Percentiles rank a stretch among this genome's conserved stretches.
These are phyloP conservation scores for Tachina fera DNA, from an alignment of 2,888 invertebrate genomes.

Conservation along the genomic window DNA sequence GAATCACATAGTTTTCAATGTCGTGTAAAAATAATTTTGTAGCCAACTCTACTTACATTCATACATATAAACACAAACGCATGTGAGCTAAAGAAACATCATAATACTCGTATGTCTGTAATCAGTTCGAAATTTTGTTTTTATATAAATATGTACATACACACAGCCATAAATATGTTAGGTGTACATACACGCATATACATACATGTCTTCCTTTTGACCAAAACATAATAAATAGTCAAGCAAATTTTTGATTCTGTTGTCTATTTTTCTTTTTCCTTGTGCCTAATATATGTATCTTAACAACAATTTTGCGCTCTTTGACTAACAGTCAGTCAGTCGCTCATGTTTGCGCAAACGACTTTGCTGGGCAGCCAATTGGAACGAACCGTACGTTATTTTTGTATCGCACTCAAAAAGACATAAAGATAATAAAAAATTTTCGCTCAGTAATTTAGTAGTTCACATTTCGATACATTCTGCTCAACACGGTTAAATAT, in stretches of 20 bases:
- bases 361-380: conserved; percentile 70
- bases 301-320: conserved; percentile 51
- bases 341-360: conserved; percentile 58
- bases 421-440: conserved; percentile 46
- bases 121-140: too few species aligned
- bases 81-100: too few species aligned
- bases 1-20: too few species aligned
- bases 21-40: too few species aligned
- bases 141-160: too few species aligned
- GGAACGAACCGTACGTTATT: conserved; percentile 71
- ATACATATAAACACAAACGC: too few species aligned
- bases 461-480: conserved; percentile 67
- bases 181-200: background rate
- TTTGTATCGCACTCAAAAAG: conserved; percentile 66
- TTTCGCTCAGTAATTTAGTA: conserved; percentile 66
- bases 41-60: too few species aligned
- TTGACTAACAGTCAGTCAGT: conserved; percentile 60
- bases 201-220: conserved; percentile 61
- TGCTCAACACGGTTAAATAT: conserved; percentile 56
- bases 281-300: conserved; percentile 6
- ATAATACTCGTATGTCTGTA: too few species aligned
- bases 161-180: background rate
- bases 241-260: conserved; percentile 32
- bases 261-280: conserved; percentile 18
- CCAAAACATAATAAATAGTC: conserved; percentile 59